Conservation (phyloP, 2,113 vertebrate genomes). For the Plecotus auritus region DNA sequence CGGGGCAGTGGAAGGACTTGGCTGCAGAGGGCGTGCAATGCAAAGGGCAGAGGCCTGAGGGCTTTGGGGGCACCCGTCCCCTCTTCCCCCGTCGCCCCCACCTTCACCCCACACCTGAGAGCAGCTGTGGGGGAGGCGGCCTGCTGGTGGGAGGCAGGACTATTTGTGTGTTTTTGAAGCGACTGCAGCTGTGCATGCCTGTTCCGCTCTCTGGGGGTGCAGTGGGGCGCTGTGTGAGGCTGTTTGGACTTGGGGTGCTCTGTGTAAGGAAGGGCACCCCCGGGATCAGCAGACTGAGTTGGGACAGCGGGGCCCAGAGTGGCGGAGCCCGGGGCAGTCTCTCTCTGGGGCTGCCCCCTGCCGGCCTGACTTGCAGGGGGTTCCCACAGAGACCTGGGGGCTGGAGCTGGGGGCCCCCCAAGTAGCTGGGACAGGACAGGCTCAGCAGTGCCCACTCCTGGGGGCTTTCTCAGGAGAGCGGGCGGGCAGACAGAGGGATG, state of each 20-base stretch:
- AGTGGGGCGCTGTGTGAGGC: background rate
- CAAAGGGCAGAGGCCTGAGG: background rate
- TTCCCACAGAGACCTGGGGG: background rate
- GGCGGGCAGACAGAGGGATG: background rate
- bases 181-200: conserved; percentile 47
- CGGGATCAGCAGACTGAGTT: background rate
- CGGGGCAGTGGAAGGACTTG: accelerated
- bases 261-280: background rate
- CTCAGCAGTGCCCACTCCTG: background rate
- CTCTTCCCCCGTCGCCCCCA: background rate
- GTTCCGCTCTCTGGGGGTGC: background rate
- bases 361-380: accelerated
- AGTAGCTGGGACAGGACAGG: background rate
- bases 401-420: accelerated
- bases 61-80: accelerated
- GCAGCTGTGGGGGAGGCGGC: background rate
- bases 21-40: background rate
- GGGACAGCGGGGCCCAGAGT: background rate
- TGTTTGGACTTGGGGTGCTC: conserved; percentile 58
- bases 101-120: conserved; percentile 10
- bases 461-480: background rate
- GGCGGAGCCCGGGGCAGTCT: accelerated
- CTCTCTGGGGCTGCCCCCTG: background rate
- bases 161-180: conserved; percentile 61
- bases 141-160: background rate